Conservation (phyloP, 2,797 vertebrate genomes). For the Alauda arvensis region DNA sequence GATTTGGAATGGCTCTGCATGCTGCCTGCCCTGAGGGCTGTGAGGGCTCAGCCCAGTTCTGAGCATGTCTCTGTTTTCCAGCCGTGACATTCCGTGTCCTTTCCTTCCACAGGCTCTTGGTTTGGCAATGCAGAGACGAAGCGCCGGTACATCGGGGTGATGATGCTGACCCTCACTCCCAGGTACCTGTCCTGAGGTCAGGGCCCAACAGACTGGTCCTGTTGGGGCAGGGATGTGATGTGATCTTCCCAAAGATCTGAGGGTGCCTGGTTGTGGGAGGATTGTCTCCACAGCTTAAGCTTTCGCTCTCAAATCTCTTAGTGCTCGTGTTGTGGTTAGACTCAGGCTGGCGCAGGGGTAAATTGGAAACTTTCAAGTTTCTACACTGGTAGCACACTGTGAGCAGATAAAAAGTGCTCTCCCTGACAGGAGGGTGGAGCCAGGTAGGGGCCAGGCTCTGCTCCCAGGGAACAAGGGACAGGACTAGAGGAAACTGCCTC, state of each 20-base stretch:
- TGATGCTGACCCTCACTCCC: conserved; percentile 91
- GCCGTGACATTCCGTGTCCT: background rate
- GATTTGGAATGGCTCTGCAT: rapidly evolving
- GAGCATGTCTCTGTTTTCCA: rapidly evolving
- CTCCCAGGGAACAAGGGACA: background rate
- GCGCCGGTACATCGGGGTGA: conserved; percentile 91
- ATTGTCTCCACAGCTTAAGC: background rate
- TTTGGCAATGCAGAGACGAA: conserved; percentile 72
- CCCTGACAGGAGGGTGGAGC: background rate
- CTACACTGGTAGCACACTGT: background rate
- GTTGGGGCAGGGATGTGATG: too few species aligned
- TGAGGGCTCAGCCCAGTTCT: background rate
- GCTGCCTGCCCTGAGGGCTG: background rate
- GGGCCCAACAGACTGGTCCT: background rate
- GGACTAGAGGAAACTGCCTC: background rate
- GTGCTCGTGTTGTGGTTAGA: background rate
- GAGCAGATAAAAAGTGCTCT: background rate
- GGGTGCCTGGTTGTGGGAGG: background rate
- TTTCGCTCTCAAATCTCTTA: background rate
- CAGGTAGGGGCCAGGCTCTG: background rate
- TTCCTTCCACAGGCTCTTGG: conserved; percentile 75
- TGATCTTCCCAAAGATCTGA: background rate
- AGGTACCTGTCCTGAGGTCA: conserved; percentile 72
- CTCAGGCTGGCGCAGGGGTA: background rate
- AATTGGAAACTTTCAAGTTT: background rate